Conservation (phyloP, 2,113 vertebrate genomes). For the Atlantisia rogersi region DNA sequence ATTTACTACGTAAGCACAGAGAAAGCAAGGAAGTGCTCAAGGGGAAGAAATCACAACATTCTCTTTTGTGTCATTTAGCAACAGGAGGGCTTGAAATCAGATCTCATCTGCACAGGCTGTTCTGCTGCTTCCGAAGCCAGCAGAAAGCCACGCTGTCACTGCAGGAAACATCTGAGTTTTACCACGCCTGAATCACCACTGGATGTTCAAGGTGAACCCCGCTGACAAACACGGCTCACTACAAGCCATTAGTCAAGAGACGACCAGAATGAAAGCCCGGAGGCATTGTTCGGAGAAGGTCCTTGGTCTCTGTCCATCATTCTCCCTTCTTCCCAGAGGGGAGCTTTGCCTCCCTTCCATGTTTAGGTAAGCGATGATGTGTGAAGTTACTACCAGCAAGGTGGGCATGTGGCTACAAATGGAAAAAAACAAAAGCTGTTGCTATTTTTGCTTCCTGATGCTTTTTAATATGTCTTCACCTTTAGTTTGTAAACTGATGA, state of each 20-base stretch:
- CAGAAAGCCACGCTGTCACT: neutral
- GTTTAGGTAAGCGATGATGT: neutral
- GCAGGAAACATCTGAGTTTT: neutral
- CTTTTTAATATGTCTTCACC: neutral
- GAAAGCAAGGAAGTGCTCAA: neutral
- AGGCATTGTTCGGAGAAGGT: neutral
- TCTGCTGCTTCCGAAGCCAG: neutral
- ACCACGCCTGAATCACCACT: neutral
- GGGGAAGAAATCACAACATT: neutral
- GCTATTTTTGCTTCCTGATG: neutral
- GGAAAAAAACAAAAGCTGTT: neutral
- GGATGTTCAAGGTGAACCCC: neutral
- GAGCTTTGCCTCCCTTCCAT: neutral
- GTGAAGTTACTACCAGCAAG: neutral
- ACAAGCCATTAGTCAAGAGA: neutral
- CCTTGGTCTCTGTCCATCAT: neutral
- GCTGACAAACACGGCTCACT: neutral
- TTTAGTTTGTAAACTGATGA: neutral
- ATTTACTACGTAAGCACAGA: neutral
- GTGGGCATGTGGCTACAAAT: rapidly evolving
- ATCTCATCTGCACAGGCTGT: neutral
- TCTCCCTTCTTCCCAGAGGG: neutral
- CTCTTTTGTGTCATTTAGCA: neutral
- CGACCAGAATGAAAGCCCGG: neutral
- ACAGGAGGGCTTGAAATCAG: neutral